These are phyloP conservation scores for Daboia siamensis DNA, from an alignment of 2,113 vertebrate genomes.

Conservation along the genomic window DNA sequence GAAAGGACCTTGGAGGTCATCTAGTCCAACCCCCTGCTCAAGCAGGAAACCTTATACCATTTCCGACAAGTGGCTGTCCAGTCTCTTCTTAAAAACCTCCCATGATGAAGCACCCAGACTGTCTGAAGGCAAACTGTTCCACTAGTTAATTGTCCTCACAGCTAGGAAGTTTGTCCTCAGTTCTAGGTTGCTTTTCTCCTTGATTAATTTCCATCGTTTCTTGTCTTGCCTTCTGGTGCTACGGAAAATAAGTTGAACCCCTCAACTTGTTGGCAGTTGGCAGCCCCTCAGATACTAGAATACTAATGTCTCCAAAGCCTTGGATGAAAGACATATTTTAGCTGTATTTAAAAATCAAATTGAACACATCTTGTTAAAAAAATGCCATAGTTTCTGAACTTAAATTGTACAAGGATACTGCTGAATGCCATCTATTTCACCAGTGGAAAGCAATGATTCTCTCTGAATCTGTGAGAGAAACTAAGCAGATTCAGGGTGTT, in stretches of 20 bases:
- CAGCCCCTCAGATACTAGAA: neutral
- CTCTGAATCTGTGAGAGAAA: neutral
- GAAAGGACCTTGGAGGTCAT: neutral
- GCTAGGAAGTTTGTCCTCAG: neutral
- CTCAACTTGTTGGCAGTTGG: neutral
- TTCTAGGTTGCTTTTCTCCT: neutral
- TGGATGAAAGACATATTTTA: neutral
- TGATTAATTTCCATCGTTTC: neutral
- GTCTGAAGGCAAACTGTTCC: neutral
- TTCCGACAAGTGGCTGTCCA: neutral
- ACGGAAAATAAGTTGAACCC: neutral
- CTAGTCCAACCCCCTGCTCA: too few species aligned
- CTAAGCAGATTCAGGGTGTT: neutral
- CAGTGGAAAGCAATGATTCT: neutral
- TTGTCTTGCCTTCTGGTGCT: neutral
- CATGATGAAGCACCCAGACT: neutral
- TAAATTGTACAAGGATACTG: neutral
- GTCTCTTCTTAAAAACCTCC: neutral
- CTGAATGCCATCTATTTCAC: neutral
- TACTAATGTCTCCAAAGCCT: neutral
- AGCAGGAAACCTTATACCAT: too few species aligned
- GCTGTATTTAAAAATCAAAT: neutral
- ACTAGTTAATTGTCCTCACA: neutral
- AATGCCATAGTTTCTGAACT: neutral
- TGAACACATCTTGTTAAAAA: neutral